A percentile compares a stretch with the other conserved stretches of the same genome.
Conservation (phyloP, 2,113 vertebrate species). For the Sinosuthora webbiana region DNA sequence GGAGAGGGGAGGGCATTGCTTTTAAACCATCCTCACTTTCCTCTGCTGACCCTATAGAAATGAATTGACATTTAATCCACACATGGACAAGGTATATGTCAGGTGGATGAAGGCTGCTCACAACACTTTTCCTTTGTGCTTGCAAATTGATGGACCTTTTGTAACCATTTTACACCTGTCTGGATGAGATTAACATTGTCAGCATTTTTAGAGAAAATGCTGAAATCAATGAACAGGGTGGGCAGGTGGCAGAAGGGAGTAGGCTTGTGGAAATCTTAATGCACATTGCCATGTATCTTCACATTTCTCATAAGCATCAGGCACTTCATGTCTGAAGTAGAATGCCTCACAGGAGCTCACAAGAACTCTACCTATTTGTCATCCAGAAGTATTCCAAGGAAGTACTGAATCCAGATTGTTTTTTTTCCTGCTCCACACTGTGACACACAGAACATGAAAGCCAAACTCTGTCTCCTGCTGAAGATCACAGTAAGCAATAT, state of each 20-base stretch:
- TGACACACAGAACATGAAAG: not conserved
- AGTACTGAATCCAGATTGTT: not conserved
- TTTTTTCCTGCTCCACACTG: not conserved
- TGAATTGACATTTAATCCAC: not conserved
- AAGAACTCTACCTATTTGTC: not conserved
- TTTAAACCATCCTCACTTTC: not conserved
- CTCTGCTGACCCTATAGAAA: not conserved
- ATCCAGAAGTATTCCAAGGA: not conserved
- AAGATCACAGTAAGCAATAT: not conserved
- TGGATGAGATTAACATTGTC: not conserved
- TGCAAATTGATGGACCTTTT: not conserved
- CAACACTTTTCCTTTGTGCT: not conserved
- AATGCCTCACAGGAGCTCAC: not conserved
- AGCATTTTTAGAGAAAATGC: not conserved
- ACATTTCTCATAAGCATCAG: not conserved
- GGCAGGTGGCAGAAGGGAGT: not conserved
- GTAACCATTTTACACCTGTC: not conserved
- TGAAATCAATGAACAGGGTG: not conserved
- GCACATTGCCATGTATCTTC: not conserved
- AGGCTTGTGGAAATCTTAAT: not conserved
- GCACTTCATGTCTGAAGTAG: not conserved
- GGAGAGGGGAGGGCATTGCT: not conserved
- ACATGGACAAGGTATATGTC: not conserved
- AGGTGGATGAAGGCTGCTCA: not conserved
- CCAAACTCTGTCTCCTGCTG: not conserved